Conservation (phyloP, 2,113 vertebrate species). For the Benitochromis conjunctus region DNA sequence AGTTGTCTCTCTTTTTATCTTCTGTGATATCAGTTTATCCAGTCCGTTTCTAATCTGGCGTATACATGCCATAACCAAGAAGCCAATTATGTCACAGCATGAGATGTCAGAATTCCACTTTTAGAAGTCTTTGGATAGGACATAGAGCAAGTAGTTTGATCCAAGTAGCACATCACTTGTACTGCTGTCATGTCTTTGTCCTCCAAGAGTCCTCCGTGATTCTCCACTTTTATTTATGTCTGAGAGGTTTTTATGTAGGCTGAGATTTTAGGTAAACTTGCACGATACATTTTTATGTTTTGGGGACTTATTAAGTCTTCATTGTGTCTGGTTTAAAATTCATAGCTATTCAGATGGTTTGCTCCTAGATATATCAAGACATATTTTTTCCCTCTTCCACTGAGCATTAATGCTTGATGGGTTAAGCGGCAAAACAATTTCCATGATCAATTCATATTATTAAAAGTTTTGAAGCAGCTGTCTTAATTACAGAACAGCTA, state of each 20-base stretch:
- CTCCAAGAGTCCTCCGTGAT: neutral
- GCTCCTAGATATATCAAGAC: neutral
- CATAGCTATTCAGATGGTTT: neutral
- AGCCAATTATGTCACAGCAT: neutral
- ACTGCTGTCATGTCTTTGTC: neutral
- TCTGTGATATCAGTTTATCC: neutral
- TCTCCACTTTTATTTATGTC: accelerated
- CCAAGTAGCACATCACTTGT: neutral
- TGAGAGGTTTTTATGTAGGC: neutral
- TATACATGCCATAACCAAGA: neutral
- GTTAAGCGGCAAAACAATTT: neutral
- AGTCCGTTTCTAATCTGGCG: neutral
- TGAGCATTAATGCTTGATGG: neutral
- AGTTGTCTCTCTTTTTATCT: neutral
- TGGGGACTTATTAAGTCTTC: neutral
- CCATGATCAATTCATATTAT: neutral
- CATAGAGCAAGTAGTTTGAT: neutral
- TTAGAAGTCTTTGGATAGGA: neutral
- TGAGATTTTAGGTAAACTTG: neutral
- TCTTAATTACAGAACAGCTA: neutral
- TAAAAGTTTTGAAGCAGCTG: neutral
- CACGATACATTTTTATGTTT: accelerated
- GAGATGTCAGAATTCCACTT: neutral
- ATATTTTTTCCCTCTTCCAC: neutral
- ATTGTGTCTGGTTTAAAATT: neutral